Evolutionary conservation across 2,797 vertebrate species (phyloP).

Genomic region (Hippopotamyrus pictus): DNA sequence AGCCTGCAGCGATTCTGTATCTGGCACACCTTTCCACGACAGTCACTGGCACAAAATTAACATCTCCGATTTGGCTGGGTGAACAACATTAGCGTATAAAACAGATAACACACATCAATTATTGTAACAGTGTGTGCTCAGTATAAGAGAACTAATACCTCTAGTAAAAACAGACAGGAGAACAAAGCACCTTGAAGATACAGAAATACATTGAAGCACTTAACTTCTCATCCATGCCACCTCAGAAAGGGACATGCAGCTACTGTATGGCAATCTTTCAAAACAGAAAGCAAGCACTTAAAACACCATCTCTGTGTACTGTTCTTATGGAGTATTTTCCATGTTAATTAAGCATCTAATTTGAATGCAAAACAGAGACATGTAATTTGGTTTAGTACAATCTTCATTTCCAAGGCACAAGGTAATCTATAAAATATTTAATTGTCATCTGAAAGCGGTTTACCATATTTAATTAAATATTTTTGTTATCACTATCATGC

Average conservation of each 20-base stretch:
- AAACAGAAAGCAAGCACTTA: neutral
- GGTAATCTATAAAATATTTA: neutral
- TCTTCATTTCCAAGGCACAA: conserved; percentile 1
- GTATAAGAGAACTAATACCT: neutral
- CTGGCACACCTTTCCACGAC: neutral
- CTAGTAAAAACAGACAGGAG: neutral
- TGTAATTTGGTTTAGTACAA: conserved; percentile 2
- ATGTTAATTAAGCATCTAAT: neutral
- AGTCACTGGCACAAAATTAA: neutral
- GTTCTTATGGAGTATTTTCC: neutral
- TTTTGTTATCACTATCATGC: neutral
- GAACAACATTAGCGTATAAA: neutral
- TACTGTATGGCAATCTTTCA: neutral
- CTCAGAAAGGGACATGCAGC: neutral
- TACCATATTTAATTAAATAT: neutral
- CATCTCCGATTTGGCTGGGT: neutral
- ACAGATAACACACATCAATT: neutral
- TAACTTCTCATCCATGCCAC: neutral
- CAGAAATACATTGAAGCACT: neutral
- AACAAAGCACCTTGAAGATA: neutral
- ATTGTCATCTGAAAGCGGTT: neutral
- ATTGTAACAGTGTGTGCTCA: neutral
- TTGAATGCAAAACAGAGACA: neutral
- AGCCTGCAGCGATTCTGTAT: neutral
- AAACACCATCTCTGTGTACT: neutral